phyloP scores from a whole-genome alignment of 2,888 invertebrate genomes.

The Phaedon cochleariae region DNA sequence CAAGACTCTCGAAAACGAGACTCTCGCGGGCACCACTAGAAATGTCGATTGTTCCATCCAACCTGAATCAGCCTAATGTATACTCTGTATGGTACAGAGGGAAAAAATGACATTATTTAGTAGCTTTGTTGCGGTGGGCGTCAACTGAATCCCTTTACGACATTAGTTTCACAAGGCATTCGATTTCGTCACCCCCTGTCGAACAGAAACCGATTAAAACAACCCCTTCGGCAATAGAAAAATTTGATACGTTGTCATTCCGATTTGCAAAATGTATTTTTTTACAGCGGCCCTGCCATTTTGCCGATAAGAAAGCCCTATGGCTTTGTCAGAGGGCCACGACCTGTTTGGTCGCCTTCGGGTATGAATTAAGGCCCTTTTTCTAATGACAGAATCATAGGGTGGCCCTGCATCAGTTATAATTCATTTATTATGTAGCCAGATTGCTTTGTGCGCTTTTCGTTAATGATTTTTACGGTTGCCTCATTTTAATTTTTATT shows the following conservation, averaged over 20 bases:
- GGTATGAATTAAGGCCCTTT: constrained; percentile 50
- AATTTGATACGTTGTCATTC: constrained; percentile 63
- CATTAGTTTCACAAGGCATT: constrained; percentile 55
- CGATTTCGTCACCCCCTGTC: constrained; percentile 56
- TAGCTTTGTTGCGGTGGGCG: constrained; percentile 60
- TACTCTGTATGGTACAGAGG: not conserved
- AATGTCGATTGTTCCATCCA: too few species aligned
- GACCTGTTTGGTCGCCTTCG: constrained; percentile 43
- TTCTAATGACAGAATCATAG: constrained; percentile 62
- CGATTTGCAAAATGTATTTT: constrained; percentile 59
- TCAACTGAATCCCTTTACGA: constrained; percentile 58
- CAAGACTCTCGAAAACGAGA: too few species aligned
- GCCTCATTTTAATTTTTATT: constrained; percentile 24
- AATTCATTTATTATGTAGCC: constrained; percentile 32
- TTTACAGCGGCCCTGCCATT: constrained; percentile 47
- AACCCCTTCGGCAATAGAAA: constrained; percentile 60
- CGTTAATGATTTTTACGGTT: constrained; percentile 38
- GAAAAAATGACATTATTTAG: constrained; percentile 31
- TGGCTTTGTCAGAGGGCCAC: constrained; percentile 37
- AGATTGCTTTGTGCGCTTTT: constrained; percentile 33
- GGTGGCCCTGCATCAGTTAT: constrained; percentile 51
- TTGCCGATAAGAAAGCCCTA: constrained; percentile 47
- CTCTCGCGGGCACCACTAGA: too few species aligned
- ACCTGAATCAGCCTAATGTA: too few species aligned
- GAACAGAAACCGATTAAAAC: constrained; percentile 62